These are phyloP conservation scores for Actias luna DNA, from an alignment of 2,888 invertebrate species.

Conservation along the genomic window DNA sequence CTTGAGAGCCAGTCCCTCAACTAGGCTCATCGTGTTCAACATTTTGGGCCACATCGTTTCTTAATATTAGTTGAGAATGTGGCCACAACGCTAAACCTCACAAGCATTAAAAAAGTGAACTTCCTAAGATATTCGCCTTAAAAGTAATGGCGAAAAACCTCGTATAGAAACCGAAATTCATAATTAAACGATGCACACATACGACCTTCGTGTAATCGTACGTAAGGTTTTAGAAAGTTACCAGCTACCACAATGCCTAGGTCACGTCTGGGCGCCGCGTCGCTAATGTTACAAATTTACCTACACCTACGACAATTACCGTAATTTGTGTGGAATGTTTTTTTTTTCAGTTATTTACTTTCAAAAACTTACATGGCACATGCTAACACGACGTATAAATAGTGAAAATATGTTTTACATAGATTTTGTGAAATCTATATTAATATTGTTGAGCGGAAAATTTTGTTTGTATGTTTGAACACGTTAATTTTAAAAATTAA, in stretches of 20 bases:
- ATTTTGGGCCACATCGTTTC: too few species aligned
- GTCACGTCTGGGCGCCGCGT: neutral
- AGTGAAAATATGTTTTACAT: neutral
- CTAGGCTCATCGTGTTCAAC: too few species aligned
- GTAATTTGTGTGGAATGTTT: neutral
- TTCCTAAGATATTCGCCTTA: too few species aligned
- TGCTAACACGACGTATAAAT: neutral
- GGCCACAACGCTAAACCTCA: too few species aligned
- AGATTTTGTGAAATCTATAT: neutral
- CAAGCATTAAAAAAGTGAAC: too few species aligned
- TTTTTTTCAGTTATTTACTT: neutral
- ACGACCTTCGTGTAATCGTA: neutral
- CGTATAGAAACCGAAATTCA: neutral
- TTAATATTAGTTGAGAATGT: too few species aligned
- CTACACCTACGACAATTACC: neutral
- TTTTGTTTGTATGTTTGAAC: too few species aligned
- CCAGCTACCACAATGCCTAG: neutral
- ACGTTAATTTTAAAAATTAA: too few species aligned
- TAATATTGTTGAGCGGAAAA: too few species aligned
- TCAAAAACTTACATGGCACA: neutral
- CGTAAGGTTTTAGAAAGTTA: neutral
- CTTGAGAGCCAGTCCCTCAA: too few species aligned
- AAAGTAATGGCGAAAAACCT: neutral
- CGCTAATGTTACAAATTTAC: neutral
- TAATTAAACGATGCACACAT: neutral